phyloP scores from a whole-genome alignment of 2,888 invertebrate species.

The Steinernema hermaphroditum region DNA sequence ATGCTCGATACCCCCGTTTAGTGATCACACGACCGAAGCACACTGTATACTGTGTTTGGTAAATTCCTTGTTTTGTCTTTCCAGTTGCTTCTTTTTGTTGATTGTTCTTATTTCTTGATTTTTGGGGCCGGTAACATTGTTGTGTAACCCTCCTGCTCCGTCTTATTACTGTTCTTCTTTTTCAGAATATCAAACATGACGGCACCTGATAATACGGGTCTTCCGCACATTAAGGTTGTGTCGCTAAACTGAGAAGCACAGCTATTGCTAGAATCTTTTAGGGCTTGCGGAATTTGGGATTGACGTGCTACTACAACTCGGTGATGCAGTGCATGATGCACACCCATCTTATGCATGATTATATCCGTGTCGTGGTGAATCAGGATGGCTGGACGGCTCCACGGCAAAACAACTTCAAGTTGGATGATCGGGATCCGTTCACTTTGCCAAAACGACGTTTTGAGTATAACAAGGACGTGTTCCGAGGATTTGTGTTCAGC shows the following conservation, averaged over 20 bases:
- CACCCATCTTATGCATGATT: conserved; percentile 48
- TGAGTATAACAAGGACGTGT: neutral
- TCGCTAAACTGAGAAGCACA: neutral
- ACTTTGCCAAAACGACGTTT: conserved; percentile 9
- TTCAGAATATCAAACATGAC: neutral
- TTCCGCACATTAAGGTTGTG: conserved; percentile 2
- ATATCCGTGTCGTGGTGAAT: conserved; percentile 36
- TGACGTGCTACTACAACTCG: conserved; percentile 63
- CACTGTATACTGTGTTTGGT: too few relatives aligned
- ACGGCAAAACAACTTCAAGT: conserved; percentile 6
- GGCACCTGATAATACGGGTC: conserved; percentile 6
- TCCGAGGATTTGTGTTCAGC: conserved; percentile 26
- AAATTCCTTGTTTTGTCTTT: too few relatives aligned
- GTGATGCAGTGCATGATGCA: conserved; percentile 57
- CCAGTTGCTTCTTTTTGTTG: too few relatives aligned
- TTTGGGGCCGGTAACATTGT: too few relatives aligned
- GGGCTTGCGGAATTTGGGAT: conserved; percentile 59
- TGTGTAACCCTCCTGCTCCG: neutral
- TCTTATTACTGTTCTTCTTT: neutral
- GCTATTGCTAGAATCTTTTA: conserved; percentile 30
- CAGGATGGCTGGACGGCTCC: neutral
- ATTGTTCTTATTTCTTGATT: too few relatives aligned
- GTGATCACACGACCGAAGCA: too few relatives aligned
- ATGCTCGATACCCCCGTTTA: too few relatives aligned
- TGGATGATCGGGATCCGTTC: conserved; percentile 6